Conservation (phyloP, 92 coral and sea anemone genomes). For the Ricordea florida region DNA sequence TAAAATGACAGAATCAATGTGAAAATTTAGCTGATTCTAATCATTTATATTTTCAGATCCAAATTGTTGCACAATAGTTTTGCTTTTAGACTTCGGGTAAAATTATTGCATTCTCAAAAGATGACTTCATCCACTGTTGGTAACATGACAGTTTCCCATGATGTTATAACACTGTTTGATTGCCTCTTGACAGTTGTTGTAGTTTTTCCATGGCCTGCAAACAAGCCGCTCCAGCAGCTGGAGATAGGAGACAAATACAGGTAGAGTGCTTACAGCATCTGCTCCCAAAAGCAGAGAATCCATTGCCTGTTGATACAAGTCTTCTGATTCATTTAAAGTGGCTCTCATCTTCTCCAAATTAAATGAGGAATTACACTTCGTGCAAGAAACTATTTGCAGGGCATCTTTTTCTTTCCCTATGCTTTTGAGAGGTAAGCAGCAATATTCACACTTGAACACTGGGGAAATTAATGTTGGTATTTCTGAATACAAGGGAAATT, state of each 20-base stretch:
- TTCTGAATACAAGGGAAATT: conserved; percentile 82
- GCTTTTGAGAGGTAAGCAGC: conserved; percentile 37
- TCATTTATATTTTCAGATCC: too few relatives aligned
- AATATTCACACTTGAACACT: conserved; percentile 57
- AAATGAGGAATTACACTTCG: conserved; percentile 46
- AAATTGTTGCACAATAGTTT: too few relatives aligned
- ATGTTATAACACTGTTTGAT: conserved; percentile 93
- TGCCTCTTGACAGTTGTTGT: conserved; percentile 86
- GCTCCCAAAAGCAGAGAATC: conserved; percentile 72
- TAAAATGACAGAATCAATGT: too few relatives aligned
- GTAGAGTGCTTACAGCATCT: conserved; percentile 66
- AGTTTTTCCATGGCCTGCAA: conserved; percentile 88
- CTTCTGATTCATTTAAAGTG: conserved; percentile 58
- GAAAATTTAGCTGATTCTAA: too few relatives aligned
- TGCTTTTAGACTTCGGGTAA: not conserved
- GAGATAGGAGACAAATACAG: conserved; percentile 71
- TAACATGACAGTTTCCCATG: conserved; percentile 76
- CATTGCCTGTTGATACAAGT: conserved; percentile 63
- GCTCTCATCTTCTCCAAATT: conserved; percentile 52
- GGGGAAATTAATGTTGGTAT: conserved; percentile 41
- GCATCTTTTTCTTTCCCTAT: not conserved
- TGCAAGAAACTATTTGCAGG: not conserved
- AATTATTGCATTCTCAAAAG: not conserved
- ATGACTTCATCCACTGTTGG: not conserved
- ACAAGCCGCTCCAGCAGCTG: conserved; percentile 78